Evolutionary conservation across 1,140 invertebrate species (phyloP).

Genomic region (Drosophila lacteicornis): DNA sequence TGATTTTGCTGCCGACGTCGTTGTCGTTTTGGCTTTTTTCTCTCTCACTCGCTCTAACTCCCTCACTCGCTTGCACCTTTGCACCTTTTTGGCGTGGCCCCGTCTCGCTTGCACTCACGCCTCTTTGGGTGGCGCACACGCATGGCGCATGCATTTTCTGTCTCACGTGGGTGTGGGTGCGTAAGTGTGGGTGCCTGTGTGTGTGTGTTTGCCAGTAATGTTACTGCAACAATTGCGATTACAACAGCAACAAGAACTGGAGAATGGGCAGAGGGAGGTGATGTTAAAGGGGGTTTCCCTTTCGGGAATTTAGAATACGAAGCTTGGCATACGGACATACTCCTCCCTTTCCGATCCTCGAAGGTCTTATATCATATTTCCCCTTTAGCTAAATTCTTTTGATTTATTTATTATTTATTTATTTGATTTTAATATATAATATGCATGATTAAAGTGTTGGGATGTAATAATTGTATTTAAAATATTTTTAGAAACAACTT

Average conservation of each 20-base stretch:
- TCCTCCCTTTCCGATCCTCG: conserved; percentile 35
- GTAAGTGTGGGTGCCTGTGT: conserved; percentile 27
- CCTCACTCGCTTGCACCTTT: conserved; percentile 53
- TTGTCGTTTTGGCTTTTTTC: conserved; percentile 70
- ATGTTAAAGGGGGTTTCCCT: conserved; percentile 19
- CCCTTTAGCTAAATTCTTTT: background rate
- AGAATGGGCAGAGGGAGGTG: background rate
- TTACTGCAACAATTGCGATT: conserved; percentile 78
- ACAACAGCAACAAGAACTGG: conserved; percentile 52
- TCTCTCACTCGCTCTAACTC: conserved; percentile 40
- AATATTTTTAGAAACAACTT: no score
- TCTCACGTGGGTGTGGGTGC: conserved; percentile 55
- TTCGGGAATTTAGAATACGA: conserved; percentile 22
- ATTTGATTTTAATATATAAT: background rate
- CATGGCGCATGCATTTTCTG: conserved; percentile 81
- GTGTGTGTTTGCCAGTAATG: conserved; percentile 72
- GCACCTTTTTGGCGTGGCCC: conserved; percentile 28
- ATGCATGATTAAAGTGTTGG: background rate
- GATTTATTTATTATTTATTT: no score
- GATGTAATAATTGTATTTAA: no score
- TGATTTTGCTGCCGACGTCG: conserved; percentile 73
- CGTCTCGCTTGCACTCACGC: conserved; percentile 50
- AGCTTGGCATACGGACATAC: background rate
- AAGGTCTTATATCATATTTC: conserved; percentile 49
- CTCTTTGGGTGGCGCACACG: conserved; percentile 56